Evolutionary conservation across 1,140 invertebrate species (phyloP).

Genomic region (Akabosia matsudoensis): DNA sequence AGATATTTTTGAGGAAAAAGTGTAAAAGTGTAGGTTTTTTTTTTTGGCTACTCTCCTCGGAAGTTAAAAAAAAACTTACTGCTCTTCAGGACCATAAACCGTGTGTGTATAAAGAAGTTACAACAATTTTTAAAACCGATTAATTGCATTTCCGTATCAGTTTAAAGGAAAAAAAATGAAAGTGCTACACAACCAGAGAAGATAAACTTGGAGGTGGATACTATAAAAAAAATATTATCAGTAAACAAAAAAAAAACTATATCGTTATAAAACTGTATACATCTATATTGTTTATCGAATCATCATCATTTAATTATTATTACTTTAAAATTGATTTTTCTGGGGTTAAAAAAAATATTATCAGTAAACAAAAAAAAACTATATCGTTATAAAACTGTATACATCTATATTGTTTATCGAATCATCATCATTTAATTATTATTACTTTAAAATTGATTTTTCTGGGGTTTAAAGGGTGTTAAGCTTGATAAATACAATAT

Average conservation of each 20-base stretch:
- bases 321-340: too few species aligned
- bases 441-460: too few species aligned
- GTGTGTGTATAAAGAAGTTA: not conserved
- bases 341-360: not conserved
- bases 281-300: not conserved
- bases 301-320: too few species aligned
- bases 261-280: conserved; percentile 7
- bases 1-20: too few species aligned
- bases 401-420: not conserved
- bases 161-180: not conserved
- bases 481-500: not conserved
- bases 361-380: not conserved
- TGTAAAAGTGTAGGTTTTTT: too few species aligned
- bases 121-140: too few species aligned
- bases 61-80: not conserved
- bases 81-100: not conserved
- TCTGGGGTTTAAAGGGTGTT: conserved; percentile 8
- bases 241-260: not conserved
- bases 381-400: conserved; percentile 9
- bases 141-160: too few species aligned
- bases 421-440: not conserved
- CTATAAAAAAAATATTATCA: not conserved
- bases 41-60: not conserved
- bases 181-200: not conserved
- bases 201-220: not conserved